phyloP scores from a whole-genome alignment of 2,888 invertebrate species.

The Trissolcus brochymenae region DNA sequence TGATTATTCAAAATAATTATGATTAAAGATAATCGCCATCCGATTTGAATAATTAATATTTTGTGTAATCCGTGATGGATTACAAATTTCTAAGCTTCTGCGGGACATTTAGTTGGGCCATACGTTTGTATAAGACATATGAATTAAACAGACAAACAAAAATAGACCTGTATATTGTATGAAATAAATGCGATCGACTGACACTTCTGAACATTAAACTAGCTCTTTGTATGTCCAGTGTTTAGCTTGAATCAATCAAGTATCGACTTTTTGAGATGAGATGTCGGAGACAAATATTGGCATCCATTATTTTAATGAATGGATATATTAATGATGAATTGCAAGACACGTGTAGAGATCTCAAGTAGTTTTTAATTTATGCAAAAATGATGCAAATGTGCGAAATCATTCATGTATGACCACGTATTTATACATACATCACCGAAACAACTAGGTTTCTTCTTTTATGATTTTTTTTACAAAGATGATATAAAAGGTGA shows the following conservation, averaged over 20 bases:
- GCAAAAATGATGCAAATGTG: constrained; percentile 31
- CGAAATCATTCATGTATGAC: constrained; percentile 1
- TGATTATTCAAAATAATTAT: no score
- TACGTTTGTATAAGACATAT: no score
- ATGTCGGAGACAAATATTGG: background rate
- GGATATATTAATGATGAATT: constrained; percentile 7
- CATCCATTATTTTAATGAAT: constrained; percentile 2
- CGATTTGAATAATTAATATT: no score
- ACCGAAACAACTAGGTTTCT: no score
- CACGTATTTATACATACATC: constrained; percentile 3
- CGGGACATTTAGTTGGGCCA: no score
- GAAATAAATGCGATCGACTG: constrained; percentile 27
- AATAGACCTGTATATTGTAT: constrained; percentile 20
- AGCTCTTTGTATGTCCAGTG: constrained; percentile 11
- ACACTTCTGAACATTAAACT: background rate
- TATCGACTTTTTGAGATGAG: background rate
- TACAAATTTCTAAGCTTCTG: no score
- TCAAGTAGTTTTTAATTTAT: constrained; percentile 44
- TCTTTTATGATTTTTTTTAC: no score
- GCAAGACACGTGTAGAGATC: constrained; percentile 38
- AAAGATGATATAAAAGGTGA: no score
- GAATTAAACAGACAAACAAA: constrained; percentile 1
- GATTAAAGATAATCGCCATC: no score
- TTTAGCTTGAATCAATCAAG: constrained; percentile 11
- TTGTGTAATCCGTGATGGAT: no score